Base-by-base conservation (phyloP, 2,888 invertebrate species). In the Noctua janthina region DNA sequence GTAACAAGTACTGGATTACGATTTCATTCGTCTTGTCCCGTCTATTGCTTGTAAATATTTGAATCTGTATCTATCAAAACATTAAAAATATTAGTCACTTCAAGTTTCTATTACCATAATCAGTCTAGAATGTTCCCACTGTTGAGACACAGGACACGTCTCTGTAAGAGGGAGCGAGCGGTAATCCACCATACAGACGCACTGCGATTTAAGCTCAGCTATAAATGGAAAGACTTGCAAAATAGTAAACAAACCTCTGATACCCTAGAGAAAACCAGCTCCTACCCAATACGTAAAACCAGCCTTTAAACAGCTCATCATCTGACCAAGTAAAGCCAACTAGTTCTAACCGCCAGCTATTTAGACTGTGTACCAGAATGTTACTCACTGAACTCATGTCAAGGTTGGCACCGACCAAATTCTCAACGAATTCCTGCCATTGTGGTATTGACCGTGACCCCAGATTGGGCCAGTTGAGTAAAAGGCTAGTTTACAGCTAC, bases 361-460 rank as follows among this genome's bases (percentile, higher is more conserved):
- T 84, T 81, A 75, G 78, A 54, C 13, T 77, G 64, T 46, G 76
- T 64, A 68, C n/a, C 66, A 76, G 59, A 74, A 83, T 74, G 74
- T 69, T 17, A 70, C 72, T 43, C 7, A 54, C 2, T 78, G 56
- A 76, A 74, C 79, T 66, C 13, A 49, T 86, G 86, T 86, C 89
- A 89, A 89, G 89, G 89, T 82, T 85, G 75, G 17, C 49, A 81
- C 69, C 11, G 20, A 49, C 77, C 20, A 80, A 84, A 66, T 72
- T 70, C 84, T 76, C 64, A 70, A 72, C 74, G 8, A 84, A 87
- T 81, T 83, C 81, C 85, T 83, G 70, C 67, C 70, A 80, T 88
- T 85, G 79, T 77, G 23, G 29, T 17, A 39, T 54, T 69, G 81
- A 67, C 88, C 88, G 35, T 87, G 90, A 89, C 88, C 87, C 80